Evolutionary conservation across 2,888 invertebrate species (phyloP).

Genomic region (Nemapogon koenigi): DNA sequence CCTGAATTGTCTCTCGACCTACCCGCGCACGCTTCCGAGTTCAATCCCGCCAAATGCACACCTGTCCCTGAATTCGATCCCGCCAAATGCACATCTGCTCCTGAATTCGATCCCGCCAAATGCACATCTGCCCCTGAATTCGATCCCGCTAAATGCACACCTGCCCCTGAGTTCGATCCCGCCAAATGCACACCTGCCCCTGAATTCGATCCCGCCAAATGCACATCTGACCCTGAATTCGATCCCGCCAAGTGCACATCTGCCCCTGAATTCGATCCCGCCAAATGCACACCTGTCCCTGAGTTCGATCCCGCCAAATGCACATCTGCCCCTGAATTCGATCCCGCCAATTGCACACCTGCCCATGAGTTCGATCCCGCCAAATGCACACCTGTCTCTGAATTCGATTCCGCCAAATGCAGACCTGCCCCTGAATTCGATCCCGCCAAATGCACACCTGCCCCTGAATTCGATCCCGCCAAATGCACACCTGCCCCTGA

Average conservation of each 20-base stretch:
- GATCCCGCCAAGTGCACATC: not conserved
- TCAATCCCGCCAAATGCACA: not conserved
- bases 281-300: not conserved
- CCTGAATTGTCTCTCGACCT: not conserved
- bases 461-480: not conserved
- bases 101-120: not conserved
- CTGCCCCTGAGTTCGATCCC: constrained; percentile 3
- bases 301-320: not conserved
- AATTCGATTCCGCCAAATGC: not conserved
- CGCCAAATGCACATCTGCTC: not conserved
- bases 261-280: not conserved
- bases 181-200: not conserved
- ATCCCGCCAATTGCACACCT: not conserved
- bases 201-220: not conserved
- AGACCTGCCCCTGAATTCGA: constrained; percentile 5
- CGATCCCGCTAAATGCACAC: constrained; percentile 5
- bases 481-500: not conserved
- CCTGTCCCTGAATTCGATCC: not conserved
- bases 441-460: not conserved
- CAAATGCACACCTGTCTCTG: not conserved
- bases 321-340: not conserved
- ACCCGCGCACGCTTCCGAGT: not conserved
- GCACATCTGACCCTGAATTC: not conserved
- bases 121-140: not conserved
- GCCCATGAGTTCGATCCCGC: not conserved